These are phyloP conservation scores for Bufotes viridis DNA, from an alignment of 2,797 vertebrate genomes.

Conservation along the genomic window DNA sequence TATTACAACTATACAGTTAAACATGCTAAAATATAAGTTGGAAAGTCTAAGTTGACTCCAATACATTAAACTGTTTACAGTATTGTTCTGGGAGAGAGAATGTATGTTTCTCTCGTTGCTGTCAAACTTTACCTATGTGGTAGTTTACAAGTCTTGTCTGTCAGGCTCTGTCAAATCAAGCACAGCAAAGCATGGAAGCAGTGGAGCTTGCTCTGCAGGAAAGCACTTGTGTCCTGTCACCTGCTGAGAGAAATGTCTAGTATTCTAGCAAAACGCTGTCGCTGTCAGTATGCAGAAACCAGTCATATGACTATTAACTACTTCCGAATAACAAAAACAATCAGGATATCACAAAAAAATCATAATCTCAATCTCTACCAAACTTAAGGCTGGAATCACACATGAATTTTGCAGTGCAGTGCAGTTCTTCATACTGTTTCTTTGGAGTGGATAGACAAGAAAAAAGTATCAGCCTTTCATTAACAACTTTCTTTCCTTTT, in stretches of 20 bases:
- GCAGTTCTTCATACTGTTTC: background rate
- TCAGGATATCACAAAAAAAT: background rate
- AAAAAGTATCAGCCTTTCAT: background rate
- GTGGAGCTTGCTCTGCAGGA: constrained; percentile 42
- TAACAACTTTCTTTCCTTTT: no score
- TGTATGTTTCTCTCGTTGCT: constrained; percentile 26
- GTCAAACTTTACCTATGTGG: constrained; percentile 32
- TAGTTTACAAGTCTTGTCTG: constrained; percentile 54
- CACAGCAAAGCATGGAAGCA: constrained; percentile 37
- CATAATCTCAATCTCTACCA: background rate
- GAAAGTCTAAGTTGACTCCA: background rate
- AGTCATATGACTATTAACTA: background rate
- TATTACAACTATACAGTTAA: background rate
- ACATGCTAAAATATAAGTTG: background rate
- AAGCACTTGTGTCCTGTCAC: constrained; percentile 39
- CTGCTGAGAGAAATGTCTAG: constrained; percentile 40
- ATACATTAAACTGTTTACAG: constrained; percentile 25
- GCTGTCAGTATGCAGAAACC: background rate
- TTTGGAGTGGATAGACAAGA: background rate
- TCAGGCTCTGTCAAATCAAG: constrained; percentile 55
- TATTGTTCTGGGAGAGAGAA: constrained; percentile 8
- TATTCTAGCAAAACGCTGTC: background rate
- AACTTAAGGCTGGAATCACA: background rate
- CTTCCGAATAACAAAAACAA: background rate
- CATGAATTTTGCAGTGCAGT: background rate